Percentiles rank a stretch among this genome's conserved stretches.
Evolutionary conservation across 2,888 invertebrate genomes (phyloP).

Genomic region (Himalopsyche japonica): DNA sequence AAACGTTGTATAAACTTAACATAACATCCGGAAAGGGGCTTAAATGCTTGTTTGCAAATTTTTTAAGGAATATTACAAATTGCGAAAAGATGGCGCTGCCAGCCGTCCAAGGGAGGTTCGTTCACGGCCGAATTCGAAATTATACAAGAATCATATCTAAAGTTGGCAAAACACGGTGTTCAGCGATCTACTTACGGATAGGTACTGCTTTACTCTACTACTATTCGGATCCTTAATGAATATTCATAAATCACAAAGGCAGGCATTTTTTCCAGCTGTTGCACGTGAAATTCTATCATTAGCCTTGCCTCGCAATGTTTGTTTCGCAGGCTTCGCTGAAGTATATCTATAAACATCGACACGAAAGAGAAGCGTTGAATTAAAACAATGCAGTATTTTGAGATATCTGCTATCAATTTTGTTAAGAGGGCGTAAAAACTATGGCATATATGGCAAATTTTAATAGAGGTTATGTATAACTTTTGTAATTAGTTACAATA

Average conservation of each 20-base stretch:
- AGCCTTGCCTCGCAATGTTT: conserved; percentile 2
- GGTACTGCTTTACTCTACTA: neutral
- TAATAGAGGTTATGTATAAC: no score
- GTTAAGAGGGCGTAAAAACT: no score
- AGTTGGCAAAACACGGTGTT: conserved; percentile 15
- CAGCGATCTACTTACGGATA: neutral
- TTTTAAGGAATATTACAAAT: neutral
- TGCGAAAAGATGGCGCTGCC: neutral
- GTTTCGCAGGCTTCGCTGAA: neutral
- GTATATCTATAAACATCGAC: neutral
- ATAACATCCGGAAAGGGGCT: neutral
- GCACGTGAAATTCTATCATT: conserved; percentile 35
- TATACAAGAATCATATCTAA: conserved; percentile 24
- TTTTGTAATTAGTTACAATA: no score
- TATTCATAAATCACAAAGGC: conserved; percentile 33
- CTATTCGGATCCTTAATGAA: conserved; percentile 21
- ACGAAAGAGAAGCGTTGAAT: neutral
- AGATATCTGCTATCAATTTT: no score
- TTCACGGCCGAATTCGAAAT: neutral
- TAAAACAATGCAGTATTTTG: no score
- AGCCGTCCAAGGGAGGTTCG: neutral
- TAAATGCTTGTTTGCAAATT: neutral
- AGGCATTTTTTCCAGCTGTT: conserved; percentile 30
- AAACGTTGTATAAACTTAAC: neutral
- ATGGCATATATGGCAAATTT: no score